phyloP scores from a whole-genome alignment of 2,888 invertebrate species.

The Erpobdella octoculata region DNA sequence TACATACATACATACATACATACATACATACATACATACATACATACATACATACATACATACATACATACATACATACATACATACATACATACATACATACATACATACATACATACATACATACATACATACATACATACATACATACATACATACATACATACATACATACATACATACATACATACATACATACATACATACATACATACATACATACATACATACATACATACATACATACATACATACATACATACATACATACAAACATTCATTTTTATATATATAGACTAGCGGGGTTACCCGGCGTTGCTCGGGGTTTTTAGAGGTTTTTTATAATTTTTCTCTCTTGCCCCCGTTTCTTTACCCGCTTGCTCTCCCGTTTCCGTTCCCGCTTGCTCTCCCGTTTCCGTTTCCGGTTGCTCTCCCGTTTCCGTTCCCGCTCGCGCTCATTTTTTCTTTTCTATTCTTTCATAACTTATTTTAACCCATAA shows the following conservation, averaged over 20 bases:
- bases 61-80: conserved; percentile 14
- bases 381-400: too few relatives aligned
- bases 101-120: conserved; percentile 2
- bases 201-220: neutral
- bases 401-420: too few relatives aligned
- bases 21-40: conserved; percentile 7
- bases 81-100: conserved; percentile 1
- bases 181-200: neutral
- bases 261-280: neutral
- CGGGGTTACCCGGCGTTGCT: too few relatives aligned
- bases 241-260: neutral
- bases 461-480: too few relatives aligned
- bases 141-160: neutral
- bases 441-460: too few relatives aligned
- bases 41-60: conserved; percentile 1
- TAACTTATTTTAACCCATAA: too few relatives aligned
- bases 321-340: too few relatives aligned
- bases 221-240: conserved; percentile 4
- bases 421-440: too few relatives aligned
- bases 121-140: neutral
- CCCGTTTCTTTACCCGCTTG: too few relatives aligned
- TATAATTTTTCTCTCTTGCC: too few relatives aligned
- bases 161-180: neutral
- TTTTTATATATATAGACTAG: too few relatives aligned
- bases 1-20: neutral